Evolutionary conservation across 2,888 invertebrate genomes (phyloP).

Genomic region (Thereva unica): DNA sequence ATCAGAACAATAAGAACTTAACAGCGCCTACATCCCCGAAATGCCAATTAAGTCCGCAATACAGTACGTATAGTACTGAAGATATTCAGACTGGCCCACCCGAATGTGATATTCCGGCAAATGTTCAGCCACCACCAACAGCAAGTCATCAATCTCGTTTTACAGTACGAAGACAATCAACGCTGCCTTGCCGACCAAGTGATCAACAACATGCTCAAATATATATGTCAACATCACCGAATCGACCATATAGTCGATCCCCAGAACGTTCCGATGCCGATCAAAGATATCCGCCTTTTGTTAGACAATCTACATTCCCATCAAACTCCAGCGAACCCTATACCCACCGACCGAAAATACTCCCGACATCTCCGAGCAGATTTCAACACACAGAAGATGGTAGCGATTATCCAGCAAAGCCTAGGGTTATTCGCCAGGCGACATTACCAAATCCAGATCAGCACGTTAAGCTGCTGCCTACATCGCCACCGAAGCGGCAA

Average conservation of each 20-base stretch:
- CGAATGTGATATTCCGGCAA: conserved; percentile 26
- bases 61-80: conserved; percentile 52
- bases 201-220: conserved; percentile 45
- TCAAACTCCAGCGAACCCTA: conserved; percentile 44
- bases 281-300: conserved; percentile 53
- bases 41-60: conserved; percentile 52
- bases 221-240: conserved; percentile 57
- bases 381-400: conserved; percentile 42
- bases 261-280: conserved; percentile 54
- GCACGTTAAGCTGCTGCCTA: conserved; percentile 55
- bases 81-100: conserved; percentile 45
- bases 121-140: conserved; percentile 38
- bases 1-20: conserved; percentile 51
- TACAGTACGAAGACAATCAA: conserved; percentile 55
- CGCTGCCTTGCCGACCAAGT: conserved; percentile 51
- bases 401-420: conserved; percentile 47
- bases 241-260: conserved; percentile 54
- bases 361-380: conserved; percentile 53
- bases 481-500: conserved; percentile 57
- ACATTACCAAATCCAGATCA: conserved; percentile 57
- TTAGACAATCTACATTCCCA: conserved; percentile 56
- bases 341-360: conserved; percentile 47
- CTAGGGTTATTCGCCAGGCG: conserved; percentile 54
- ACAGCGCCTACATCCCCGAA: conserved; percentile 57
- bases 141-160: conserved; percentile 32